phyloP scores from a whole-genome alignment of 1,140 invertebrate genomes.

The Chrysomallon squamiferum region DNA sequence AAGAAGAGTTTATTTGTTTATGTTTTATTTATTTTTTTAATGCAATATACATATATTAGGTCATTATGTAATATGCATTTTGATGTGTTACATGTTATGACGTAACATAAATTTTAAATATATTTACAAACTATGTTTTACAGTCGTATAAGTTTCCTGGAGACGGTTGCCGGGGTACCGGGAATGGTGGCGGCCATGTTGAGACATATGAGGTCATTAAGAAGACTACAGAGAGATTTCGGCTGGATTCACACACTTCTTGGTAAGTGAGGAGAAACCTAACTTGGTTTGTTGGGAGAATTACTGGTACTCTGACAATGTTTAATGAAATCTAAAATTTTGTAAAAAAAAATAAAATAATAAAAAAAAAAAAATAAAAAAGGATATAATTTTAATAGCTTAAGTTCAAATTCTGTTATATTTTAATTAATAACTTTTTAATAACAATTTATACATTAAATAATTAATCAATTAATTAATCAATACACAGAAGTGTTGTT shows the following conservation, averaged over 20 bases:
- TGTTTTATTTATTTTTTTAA: neutral
- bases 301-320: neutral
- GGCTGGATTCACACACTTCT: conserved; percentile 65
- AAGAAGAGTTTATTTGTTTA: neutral
- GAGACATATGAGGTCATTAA: conserved; percentile 60
- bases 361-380: too few species aligned
- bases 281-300: too few species aligned
- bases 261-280: conserved; percentile 32
- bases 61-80: neutral
- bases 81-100: neutral
- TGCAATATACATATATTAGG: neutral
- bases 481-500: too few species aligned
- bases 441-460: too few species aligned
- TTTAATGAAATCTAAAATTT: neutral
- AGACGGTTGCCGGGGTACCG: conserved; percentile 61
- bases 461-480: too few species aligned
- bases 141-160: conserved; percentile 58
- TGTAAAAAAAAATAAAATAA: too few species aligned
- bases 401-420: too few species aligned
- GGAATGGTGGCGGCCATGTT: conserved; percentile 65
- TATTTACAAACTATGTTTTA: conserved; percentile 4
- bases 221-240: conserved; percentile 60
- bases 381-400: too few species aligned
- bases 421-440: too few species aligned
- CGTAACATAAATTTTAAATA: neutral